Conservation (phyloP, 2,888 invertebrate species). For the Tenthredo livida region DNA sequence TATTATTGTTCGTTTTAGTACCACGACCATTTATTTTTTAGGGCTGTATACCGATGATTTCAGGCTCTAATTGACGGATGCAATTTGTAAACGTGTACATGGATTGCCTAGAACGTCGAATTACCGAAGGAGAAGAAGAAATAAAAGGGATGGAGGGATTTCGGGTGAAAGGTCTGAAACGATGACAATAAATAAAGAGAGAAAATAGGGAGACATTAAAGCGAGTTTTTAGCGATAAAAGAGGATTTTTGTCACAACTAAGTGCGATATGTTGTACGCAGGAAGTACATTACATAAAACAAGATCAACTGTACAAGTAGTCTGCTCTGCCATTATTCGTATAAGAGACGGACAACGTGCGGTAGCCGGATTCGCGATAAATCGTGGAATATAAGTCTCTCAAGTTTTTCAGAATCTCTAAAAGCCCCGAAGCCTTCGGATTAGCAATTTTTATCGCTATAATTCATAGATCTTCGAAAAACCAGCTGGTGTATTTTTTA, state of each 20-base stretch:
- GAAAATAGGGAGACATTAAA: not conserved
- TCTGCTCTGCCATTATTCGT: too few species aligned
- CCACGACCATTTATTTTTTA: not conserved
- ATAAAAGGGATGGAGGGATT: not conserved
- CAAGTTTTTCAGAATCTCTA: not conserved
- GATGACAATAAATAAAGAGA: not conserved
- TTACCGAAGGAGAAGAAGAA: not conserved
- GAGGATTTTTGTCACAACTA: not conserved
- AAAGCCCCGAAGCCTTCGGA: not conserved
- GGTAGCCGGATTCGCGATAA: not conserved
- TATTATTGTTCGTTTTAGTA: not conserved
- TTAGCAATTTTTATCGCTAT: not conserved
- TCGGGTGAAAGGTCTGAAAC: not conserved
- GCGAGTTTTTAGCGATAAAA: not conserved
- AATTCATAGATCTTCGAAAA: not conserved
- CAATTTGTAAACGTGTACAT: not conserved
- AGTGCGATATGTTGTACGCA: not conserved
- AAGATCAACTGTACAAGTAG: not conserved
- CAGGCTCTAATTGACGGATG: not conserved
- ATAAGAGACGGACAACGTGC: not conserved
- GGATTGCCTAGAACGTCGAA: not conserved
- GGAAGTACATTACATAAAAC: not conserved
- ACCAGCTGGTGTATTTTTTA: not conserved
- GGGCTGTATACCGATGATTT: not conserved
- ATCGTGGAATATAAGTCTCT: not conserved